Percentiles rank a stretch among this genome's conserved stretches.
Evolutionary conservation across 2,797 vertebrate species (phyloP).

Genomic region (Darevskia mixta): DNA sequence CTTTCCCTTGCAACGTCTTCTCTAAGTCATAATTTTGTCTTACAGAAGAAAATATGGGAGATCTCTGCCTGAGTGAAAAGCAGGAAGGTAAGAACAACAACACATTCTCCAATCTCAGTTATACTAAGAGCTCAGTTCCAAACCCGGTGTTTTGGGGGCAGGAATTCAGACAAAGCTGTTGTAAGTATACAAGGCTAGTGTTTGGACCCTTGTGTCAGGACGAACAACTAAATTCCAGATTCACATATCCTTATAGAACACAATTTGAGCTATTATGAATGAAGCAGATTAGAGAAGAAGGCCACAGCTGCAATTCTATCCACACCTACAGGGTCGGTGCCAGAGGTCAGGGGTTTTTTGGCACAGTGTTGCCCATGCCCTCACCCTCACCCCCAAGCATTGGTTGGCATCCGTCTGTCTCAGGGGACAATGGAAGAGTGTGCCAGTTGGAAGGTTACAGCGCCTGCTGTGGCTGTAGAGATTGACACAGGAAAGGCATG

Average conservation of each 20-base stretch:
- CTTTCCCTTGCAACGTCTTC: neutral
- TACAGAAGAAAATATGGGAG: neutral
- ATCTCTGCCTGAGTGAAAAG: slow-evolving; percentile 29
- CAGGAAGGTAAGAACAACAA: slow-evolving; percentile 15
- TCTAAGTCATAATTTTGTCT: slow-evolving; percentile 15
- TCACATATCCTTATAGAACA: no score
- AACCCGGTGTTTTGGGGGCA: no score
- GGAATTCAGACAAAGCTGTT: neutral
- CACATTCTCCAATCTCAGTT: neutral
- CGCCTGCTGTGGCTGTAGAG: no score
- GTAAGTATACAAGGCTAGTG: neutral
- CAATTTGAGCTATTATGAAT: neutral
- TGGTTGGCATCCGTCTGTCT: no score
- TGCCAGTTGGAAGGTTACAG: no score
- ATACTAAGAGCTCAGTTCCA: neutral
- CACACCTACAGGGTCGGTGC: neutral
- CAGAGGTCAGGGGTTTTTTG: no score
- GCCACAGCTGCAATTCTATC: neutral
- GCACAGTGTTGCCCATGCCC: no score
- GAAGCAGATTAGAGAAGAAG: neutral
- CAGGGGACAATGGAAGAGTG: no score
- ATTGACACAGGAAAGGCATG: no score
- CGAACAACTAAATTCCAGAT: neutral
- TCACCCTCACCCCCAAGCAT: no score
- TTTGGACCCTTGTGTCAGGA: neutral